Evolutionary conservation across 2,113 vertebrate species (phyloP).

Genomic region (Podocnemis expansa): DNA sequence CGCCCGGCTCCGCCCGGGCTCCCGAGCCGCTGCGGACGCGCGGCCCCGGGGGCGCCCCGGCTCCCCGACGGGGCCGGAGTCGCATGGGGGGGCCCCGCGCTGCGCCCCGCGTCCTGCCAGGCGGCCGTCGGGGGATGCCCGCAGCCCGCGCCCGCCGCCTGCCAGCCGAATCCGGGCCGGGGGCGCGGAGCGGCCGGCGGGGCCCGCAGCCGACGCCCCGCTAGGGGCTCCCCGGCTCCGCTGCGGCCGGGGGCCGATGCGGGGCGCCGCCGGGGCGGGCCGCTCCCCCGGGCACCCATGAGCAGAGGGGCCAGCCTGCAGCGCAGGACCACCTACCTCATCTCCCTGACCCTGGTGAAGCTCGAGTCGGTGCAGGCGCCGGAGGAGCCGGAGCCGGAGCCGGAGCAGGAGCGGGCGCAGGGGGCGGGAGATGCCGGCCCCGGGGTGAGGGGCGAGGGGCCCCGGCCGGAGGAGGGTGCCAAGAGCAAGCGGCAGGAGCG

Average conservation of each 20-base stretch:
- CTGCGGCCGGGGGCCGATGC: constrained; percentile 61
- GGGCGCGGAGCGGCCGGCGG: no score
- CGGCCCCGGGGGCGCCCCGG: no score
- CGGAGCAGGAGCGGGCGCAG: no score
- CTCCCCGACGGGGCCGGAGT: not conserved
- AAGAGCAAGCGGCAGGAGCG: constrained; percentile 77
- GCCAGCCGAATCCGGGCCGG: no score
- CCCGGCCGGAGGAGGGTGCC: constrained; percentile 53
- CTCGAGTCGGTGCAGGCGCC: constrained; percentile 84
- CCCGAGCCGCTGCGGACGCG: no score
- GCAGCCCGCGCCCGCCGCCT: not conserved
- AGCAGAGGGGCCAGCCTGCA: constrained; percentile 86
- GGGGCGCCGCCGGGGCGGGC: constrained; percentile 30
- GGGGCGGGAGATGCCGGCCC: no score
- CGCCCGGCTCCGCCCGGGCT: not conserved
- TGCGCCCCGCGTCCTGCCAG: not conserved
- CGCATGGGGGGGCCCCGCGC: not conserved
- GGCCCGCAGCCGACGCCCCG: constrained; percentile 42
- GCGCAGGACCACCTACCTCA: constrained; percentile 95
- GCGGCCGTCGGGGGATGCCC: not conserved
- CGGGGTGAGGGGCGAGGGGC: constrained; percentile 29
- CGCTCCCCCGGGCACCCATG: constrained; percentile 80
- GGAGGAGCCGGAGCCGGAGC: no score
- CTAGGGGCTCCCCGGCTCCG: constrained; percentile 56
- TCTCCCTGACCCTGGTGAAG: constrained; percentile 95